phyloP scores from a whole-genome alignment of 2,888 invertebrate genomes.

The Pheosia gnoma region DNA sequence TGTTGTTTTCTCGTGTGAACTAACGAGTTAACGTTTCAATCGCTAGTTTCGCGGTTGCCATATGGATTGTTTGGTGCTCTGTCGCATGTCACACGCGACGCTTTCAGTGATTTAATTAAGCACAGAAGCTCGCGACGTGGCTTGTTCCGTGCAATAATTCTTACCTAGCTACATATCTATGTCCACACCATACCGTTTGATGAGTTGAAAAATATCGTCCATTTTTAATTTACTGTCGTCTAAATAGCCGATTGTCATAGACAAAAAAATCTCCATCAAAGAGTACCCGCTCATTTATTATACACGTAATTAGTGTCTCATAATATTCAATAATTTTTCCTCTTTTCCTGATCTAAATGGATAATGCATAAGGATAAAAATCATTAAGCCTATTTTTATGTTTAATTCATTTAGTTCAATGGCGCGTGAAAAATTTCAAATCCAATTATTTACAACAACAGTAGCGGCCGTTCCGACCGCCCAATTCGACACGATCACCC shows the following conservation, averaged over 20 bases:
- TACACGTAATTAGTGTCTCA: background rate
- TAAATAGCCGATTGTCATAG: too few species aligned
- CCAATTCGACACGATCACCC: constrained; percentile 66
- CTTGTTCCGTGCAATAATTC: too few species aligned
- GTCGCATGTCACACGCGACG: constrained; percentile 34
- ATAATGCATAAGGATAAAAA: constrained; percentile 1
- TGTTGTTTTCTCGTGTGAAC: constrained; percentile 25
- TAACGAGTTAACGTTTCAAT: constrained; percentile 51
- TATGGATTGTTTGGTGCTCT: constrained; percentile 29
- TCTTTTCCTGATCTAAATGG: constrained; percentile 1
- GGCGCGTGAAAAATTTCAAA: constrained; percentile 36
- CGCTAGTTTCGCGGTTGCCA: constrained; percentile 30
- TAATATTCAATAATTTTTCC: background rate
- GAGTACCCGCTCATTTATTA: too few species aligned
- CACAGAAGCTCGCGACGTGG: too few species aligned
- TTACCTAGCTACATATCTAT: too few species aligned
- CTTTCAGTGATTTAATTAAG: background rate
- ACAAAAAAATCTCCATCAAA: too few species aligned
- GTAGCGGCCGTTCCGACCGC: constrained; percentile 64
- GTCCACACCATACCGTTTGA: too few species aligned
- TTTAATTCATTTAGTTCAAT: constrained; percentile 34
- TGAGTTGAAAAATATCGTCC: too few species aligned
- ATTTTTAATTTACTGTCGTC: too few species aligned
- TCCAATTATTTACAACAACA: constrained; percentile 55
- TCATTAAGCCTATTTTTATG: constrained; percentile 23